phyloP scores from a whole-genome alignment of 2,888 invertebrate species.

The Papilio demoleus region DNA sequence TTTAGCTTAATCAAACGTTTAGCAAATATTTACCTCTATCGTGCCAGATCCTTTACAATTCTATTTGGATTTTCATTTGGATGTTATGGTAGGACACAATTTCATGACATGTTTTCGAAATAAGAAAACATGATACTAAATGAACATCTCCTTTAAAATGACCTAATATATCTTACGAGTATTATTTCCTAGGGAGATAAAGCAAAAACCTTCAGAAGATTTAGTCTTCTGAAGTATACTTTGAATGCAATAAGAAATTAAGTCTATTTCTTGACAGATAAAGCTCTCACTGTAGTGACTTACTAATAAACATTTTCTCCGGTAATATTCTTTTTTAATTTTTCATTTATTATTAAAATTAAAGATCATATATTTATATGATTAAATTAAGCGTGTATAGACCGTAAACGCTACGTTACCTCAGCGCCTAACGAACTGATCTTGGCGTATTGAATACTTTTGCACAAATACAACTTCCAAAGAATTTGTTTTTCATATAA shows the following conservation, averaged over 20 bases:
- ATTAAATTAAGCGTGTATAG: slow-evolving; percentile 19
- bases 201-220: too few species aligned
- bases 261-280: too few species aligned
- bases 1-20: slow-evolving; percentile 31
- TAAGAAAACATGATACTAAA: too few species aligned
- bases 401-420: slow-evolving; percentile 25
- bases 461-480: slow-evolving; percentile 9
- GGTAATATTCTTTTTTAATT: too few species aligned
- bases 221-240: too few species aligned
- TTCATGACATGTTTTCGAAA: too few species aligned
- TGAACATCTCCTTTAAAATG: too few species aligned
- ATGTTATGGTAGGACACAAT: not conserved
- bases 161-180: too few species aligned
- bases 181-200: too few species aligned
- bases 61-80: not conserved
- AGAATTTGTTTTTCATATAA: slow-evolving; percentile 5
- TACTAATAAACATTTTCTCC: too few species aligned
- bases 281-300: too few species aligned
- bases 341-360: not conserved
- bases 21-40: not conserved
- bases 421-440: slow-evolving; percentile 30
- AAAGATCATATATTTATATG: slow-evolving; percentile 10
- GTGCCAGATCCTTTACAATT: not conserved
- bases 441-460: slow-evolving; percentile 17
- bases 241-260: too few species aligned